Base-by-base conservation (phyloP, 2,113 vertebrate species). In the Brachypteracias leptosomus region DNA sequence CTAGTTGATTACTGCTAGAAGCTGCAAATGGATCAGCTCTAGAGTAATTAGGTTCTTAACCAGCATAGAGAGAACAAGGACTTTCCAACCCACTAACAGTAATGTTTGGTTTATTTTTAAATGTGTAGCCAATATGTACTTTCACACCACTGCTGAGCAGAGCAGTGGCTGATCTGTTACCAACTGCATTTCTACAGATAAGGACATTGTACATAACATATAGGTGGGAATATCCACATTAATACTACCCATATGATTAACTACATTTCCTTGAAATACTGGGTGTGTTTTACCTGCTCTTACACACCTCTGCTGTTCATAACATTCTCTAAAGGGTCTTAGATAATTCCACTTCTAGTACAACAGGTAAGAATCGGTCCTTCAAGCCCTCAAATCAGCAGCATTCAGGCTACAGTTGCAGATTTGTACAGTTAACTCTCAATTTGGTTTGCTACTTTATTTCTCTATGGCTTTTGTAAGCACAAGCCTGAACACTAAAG, bases 91-190 rank as follows among this genome's bases (percentile, higher is more conserved):
- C 58, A 44, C 52, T 3, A n/a, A 20, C 24, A 67, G 40, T 6
- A 68, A 28, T 61, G 7, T 54, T 65, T 44, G 16, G 19, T 59
- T 89, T 72, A 75, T 82, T 91, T 79, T 83, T 28, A 65, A 85
- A 61, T 0, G 4, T 8, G 17, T 10, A 52, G 36, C 58, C 66
- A 87, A 29, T 0, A 0, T 38, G 21, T 54, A 16, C 55, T 90
- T 65, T 54, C 58, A 70, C 72, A 14, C 11, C 44, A 11, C 11
- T 21, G 38, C 62, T 10, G 14, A 54, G 49, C 49, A 79, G 31
- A 29, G 36, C 4, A 65, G 44, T 2, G 24, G 25, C 61, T 75
- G 46, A 67, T 31, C 35, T 16, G 10, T 4, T 54, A 22, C 22
- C 6, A 72, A 29, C 7, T 7, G 8, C 22, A 9, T 44, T 75